Conservation (phyloP, 2,113 vertebrate species). For the Talpa occidentalis region DNA sequence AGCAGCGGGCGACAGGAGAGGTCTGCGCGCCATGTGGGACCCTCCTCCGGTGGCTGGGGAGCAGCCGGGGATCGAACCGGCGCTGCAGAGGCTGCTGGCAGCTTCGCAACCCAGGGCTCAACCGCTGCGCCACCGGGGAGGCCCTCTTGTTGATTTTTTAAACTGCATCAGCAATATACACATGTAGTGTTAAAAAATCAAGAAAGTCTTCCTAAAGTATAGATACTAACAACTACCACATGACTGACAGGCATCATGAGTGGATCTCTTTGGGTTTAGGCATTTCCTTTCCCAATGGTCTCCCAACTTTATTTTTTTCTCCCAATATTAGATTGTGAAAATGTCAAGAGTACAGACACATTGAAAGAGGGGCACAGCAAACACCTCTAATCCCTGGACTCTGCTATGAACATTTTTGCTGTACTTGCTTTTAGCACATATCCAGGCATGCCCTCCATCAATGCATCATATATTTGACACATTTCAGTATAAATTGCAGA, state of each 20-base stretch:
- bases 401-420: neutral
- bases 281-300: neutral
- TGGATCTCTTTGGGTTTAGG: neutral
- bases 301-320: neutral
- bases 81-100: too few relatives aligned
- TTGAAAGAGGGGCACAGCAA: neutral
- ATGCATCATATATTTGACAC: neutral
- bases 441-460: neutral
- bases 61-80: too few relatives aligned
- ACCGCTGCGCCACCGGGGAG: too few relatives aligned
- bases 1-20: too few relatives aligned
- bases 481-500: neutral
- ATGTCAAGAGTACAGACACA: neutral
- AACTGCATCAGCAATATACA: neutral
- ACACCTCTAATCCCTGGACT: neutral
- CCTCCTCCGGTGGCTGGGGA: too few relatives aligned
- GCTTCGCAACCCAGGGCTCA: too few relatives aligned
- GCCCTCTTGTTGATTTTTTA: neutral
- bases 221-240: neutral
- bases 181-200: neutral
- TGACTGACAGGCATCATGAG: neutral
- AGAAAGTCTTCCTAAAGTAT: neutral
- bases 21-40: too few relatives aligned
- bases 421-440: neutral
- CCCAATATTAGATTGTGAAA: neutral